Base-by-base conservation (phyloP, 2,797 vertebrate species). In the Phataginus tetradactyla region DNA sequence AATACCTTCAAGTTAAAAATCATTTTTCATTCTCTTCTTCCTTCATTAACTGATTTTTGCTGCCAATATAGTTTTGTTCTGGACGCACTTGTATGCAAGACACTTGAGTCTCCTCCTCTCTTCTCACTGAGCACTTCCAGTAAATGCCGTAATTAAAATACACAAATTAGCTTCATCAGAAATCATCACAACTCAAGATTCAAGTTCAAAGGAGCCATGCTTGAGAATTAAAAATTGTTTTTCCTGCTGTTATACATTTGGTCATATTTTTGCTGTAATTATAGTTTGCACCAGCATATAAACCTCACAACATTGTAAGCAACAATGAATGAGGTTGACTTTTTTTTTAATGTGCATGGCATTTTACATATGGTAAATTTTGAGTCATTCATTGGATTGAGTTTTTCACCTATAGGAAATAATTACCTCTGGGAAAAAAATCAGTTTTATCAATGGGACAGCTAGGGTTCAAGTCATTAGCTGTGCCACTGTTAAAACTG, bases 111-210 rank as follows among this genome's bases (percentile, higher is more conserved):
- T 95, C 63, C 61, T 90, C 57, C 45, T 75, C 71, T 55, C 20
- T 64, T 95, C 45, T 94, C 85, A 75, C 34, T 37, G 64, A 95
- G 75, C 34, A 90, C 81, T 96, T 87, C 13, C 59, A 96, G 69
- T 93, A 96, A 96, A 91, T 74, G 32, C 32, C 21, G 21, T 91
- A 75, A 95, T 96, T 96, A 95, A 94, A 96, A 96, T 23, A 21
- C 57, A 92, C 69, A 95, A 78, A 87, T 91, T 68, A 91, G 49
- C 83, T 95, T 90, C 69, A 91, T 91, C 55, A 83, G 78, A 95
- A 92, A 92, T 94, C 83, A 93, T 45, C 69, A 32, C 37, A 74
- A 45, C 55, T 84, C 59, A 93, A 81, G 64, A 92, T 86, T 95
- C 75, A 94, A 92, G 64, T 71, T 88, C 74, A 86, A 92, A 92